A percentile compares a stretch with the other conserved stretches of the same genome.
These are phyloP conservation scores for Eristalis intricaria DNA, from an alignment of 2,888 invertebrate species.

Conservation along the genomic window DNA sequence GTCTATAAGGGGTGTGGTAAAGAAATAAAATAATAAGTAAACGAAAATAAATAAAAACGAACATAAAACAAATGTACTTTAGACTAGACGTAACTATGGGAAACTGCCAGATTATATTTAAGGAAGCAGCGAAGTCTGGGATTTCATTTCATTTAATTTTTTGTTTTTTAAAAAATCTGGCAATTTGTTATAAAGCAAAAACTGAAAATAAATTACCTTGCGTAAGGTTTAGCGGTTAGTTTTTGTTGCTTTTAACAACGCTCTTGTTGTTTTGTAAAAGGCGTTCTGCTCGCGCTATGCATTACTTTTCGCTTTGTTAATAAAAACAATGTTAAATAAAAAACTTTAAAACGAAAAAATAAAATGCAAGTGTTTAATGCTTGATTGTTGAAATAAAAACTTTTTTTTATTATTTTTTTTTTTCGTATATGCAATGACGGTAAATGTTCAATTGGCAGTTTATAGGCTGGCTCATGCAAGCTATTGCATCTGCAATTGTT, in stretches of 20 bases:
- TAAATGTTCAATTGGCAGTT: constrained; percentile 48
- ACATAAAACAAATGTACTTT: constrained; percentile 67
- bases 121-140: background rate
- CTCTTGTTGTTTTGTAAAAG: constrained; percentile 60
- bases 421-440: constrained; percentile 47
- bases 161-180: constrained; percentile 12
- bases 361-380: constrained; percentile 56
- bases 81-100: constrained; percentile 57
- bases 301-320: constrained; percentile 30
- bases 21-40: constrained; percentile 70
- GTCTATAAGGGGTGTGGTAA: constrained; percentile 84
- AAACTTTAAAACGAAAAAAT: constrained; percentile 13
- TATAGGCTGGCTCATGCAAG: constrained; percentile 50
- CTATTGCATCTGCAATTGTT: constrained; percentile 36
- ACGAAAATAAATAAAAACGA: constrained; percentile 69
- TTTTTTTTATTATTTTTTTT: constrained; percentile 55
- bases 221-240: constrained; percentile 62
- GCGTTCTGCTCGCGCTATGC: constrained; percentile 42
- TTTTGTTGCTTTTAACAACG: constrained; percentile 42
- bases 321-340: constrained; percentile 28
- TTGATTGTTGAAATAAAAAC: constrained; percentile 68
- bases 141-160: background rate
- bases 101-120: constrained; percentile 55
- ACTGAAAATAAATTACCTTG: constrained; percentile 73
- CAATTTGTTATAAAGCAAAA: constrained; percentile 38